These are phyloP conservation scores for Megalops cyprinoides DNA, from an alignment of 2,797 vertebrate species.

Conservation along the genomic window DNA sequence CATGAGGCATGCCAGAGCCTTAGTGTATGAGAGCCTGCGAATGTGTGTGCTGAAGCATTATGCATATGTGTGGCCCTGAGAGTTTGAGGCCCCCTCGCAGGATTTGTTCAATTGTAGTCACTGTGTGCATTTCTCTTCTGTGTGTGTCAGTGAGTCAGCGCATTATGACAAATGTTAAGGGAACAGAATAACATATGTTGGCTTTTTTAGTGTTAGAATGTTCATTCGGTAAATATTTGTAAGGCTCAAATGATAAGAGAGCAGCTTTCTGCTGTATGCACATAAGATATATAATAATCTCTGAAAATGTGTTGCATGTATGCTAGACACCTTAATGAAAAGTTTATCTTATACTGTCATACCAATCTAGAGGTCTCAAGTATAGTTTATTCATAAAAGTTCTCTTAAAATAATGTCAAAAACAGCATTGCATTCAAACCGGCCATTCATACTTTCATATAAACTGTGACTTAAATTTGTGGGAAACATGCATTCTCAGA, in stretches of 20 bases:
- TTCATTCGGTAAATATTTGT: too few relatives aligned
- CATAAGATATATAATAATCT: too few relatives aligned
- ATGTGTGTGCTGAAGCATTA: background rate
- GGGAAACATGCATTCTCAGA: background rate
- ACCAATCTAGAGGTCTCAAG: background rate
- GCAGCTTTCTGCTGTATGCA: too few relatives aligned
- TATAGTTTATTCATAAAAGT: background rate
- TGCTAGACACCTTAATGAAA: background rate
- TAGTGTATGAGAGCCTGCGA: background rate
- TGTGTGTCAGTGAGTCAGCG: background rate
- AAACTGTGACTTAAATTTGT: background rate
- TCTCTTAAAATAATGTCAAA: background rate
- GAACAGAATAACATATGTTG: too few relatives aligned
- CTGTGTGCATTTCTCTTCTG: background rate
- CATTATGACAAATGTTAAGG: too few relatives aligned
- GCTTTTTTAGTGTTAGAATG: too few relatives aligned
- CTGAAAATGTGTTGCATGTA: too few relatives aligned
- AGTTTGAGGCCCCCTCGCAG: background rate
- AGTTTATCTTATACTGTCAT: background rate
- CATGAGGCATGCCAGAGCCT: background rate
- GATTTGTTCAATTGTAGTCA: background rate
- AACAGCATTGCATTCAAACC: background rate
- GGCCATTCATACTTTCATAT: background rate
- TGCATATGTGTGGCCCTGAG: background rate
- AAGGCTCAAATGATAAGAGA: too few relatives aligned